Percentiles rank a stretch among this genome's conserved stretches.
These are phyloP conservation scores for Cosmia trapezina DNA, from an alignment of 2,888 invertebrate genomes.

Conservation along the genomic window DNA sequence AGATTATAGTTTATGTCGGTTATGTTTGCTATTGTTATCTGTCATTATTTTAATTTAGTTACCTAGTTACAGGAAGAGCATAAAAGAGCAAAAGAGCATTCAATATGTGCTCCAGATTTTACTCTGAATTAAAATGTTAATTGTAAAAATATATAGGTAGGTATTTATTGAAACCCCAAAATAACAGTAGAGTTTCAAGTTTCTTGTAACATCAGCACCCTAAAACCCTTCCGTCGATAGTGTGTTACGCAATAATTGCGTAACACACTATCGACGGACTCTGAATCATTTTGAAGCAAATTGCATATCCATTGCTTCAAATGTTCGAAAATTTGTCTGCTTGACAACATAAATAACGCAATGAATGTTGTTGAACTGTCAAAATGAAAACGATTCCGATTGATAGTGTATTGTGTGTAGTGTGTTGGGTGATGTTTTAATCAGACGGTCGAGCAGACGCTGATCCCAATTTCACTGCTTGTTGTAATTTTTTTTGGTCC, in stretches of 20 bases:
- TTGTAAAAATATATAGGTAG: conserved; percentile 9
- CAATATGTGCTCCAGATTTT: background rate
- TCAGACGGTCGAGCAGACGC: conserved; percentile 24
- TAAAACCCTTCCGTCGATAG: too few relatives aligned
- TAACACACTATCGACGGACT: too few relatives aligned
- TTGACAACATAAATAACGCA: too few relatives aligned
- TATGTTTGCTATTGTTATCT: background rate
- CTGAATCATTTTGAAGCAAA: too few relatives aligned
- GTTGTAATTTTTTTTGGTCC: background rate
- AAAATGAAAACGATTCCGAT: too few relatives aligned
- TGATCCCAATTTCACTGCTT: background rate
- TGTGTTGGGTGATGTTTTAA: too few relatives aligned
- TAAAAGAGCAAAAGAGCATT: background rate
- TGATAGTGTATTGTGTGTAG: too few relatives aligned
- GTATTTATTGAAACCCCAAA: background rate
- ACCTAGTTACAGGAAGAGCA: background rate
- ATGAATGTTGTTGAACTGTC: too few relatives aligned
- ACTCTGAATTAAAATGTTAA: background rate
- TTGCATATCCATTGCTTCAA: too few relatives aligned
- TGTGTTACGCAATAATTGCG: too few relatives aligned
- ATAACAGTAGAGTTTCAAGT: conserved; percentile 4
- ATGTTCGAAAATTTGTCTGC: too few relatives aligned
- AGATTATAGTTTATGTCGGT: background rate
- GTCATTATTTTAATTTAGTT: background rate
- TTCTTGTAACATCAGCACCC: background rate